These are phyloP conservation scores for Scortum barcoo DNA, from an alignment of 2,113 vertebrate genomes.

Conservation along the genomic window DNA sequence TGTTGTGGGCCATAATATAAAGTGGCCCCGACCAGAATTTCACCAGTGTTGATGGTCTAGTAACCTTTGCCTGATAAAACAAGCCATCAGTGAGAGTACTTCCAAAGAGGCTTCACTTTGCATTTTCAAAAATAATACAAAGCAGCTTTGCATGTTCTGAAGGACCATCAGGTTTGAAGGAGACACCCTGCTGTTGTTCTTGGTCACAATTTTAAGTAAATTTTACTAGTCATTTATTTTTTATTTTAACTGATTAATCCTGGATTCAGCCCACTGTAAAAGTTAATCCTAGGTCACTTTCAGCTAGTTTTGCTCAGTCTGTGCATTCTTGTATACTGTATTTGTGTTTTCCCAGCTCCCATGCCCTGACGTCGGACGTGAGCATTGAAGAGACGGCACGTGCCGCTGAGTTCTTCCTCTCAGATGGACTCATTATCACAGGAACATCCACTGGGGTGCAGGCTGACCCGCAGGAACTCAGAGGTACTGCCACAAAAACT, in stretches of 20 bases:
- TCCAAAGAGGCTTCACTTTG: background rate
- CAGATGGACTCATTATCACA: conserved; percentile 89
- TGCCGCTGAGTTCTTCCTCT: conserved; percentile 90
- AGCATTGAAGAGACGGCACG: conserved; percentile 81
- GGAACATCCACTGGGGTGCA: conserved; percentile 86
- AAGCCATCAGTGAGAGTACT: too few species aligned
- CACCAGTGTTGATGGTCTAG: too few species aligned
- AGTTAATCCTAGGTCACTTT: background rate
- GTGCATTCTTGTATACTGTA: background rate
- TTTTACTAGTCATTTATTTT: background rate
- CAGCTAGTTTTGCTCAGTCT: background rate
- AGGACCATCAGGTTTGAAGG: background rate
- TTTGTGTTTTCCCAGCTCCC: conserved; percentile 81
- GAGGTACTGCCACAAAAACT: conserved; percentile 75
- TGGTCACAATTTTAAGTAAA: too few species aligned
- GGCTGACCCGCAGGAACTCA: conserved; percentile 82
- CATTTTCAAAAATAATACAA: background rate
- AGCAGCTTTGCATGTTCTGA: background rate
- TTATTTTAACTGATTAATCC: background rate
- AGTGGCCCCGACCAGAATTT: too few species aligned
- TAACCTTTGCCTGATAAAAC: too few species aligned
- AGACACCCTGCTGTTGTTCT: background rate
- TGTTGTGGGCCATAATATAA: too few species aligned
- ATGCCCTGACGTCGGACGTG: conserved; percentile 88
- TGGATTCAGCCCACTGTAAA: background rate